phyloP scores from a whole-genome alignment of 2,888 invertebrate genomes.

The Blastobasis lacticolella region DNA sequence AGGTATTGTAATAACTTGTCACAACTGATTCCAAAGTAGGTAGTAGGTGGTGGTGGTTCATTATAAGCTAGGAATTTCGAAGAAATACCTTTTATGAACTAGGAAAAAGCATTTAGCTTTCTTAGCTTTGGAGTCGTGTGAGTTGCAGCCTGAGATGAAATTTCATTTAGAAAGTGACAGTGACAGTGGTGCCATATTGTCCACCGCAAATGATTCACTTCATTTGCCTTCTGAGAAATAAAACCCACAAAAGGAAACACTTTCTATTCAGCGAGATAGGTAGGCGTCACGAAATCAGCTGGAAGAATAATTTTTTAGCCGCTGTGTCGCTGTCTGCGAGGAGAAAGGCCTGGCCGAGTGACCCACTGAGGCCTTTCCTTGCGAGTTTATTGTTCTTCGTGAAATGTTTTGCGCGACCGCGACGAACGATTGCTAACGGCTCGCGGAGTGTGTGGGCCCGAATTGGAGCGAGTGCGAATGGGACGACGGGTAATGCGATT shows the following conservation, averaged over 20 bases:
- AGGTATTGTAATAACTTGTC: too few relatives aligned
- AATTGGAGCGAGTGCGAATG: neutral
- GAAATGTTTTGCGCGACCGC: constrained; percentile 16
- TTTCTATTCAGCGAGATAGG: constrained; percentile 7
- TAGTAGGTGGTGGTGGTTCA: too few relatives aligned
- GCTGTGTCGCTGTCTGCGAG: constrained; percentile 20
- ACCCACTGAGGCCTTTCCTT: constrained; percentile 55
- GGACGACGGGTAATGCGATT: neutral
- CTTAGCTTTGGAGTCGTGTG: too few relatives aligned
- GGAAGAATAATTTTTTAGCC: constrained; percentile 26
- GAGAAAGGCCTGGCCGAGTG: constrained; percentile 65
- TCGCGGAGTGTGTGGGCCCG: neutral
- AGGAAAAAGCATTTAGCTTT: too few relatives aligned
- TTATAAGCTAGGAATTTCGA: too few relatives aligned
- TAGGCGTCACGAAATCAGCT: constrained; percentile 37
- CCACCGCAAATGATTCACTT: neutral
- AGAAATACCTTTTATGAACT: too few relatives aligned
- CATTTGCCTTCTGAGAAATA: constrained; percentile 2
- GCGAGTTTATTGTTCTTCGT: constrained; percentile 36
- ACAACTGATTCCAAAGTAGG: too few relatives aligned
- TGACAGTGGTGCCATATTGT: too few relatives aligned
- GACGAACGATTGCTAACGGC: neutral
- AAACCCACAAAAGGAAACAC: constrained; percentile 18
- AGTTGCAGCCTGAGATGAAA: too few relatives aligned
- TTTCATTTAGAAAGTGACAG: too few relatives aligned